A percentile compares a stretch with the other conserved stretches of the same genome.
These are phyloP conservation scores for Paragorgia papillata DNA, from an alignment of 92 coral and sea anemone species.

Conservation along the genomic window DNA sequence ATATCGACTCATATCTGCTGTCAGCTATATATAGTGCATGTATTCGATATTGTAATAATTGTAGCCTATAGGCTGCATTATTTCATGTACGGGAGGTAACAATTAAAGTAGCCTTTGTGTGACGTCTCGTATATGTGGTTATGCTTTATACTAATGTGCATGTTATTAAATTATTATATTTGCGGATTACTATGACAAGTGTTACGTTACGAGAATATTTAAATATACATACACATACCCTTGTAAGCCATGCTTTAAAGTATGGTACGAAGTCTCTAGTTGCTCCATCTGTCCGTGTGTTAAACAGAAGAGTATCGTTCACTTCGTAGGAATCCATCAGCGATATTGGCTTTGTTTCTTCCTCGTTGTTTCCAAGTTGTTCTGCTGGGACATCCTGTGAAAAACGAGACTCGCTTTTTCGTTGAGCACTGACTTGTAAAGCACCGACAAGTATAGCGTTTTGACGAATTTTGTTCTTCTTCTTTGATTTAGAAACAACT, in stretches of 20 bases:
- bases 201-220: no score
- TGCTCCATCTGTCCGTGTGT: conserved; percentile 44
- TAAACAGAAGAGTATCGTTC: conserved; percentile 26
- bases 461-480: conserved; percentile 89
- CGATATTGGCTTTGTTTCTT: conserved; percentile 29
- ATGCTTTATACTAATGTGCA: no score
- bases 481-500: conserved; percentile 74
- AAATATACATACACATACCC: no score
- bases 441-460: conserved; percentile 88
- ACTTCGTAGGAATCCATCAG: conserved; percentile 38
- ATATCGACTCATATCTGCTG: no score
- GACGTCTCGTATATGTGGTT: no score
- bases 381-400: background rate
- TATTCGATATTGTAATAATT: no score
- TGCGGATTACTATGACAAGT: no score
- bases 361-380: conserved; percentile 13
- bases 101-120: no score
- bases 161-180: no score
- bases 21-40: no score
- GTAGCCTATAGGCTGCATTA: no score
- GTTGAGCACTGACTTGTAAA: conserved; percentile 51
- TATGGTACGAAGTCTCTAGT: conserved; percentile 61
- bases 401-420: background rate
- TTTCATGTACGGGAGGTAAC: no score
- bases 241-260: conserved; percentile 76